A percentile compares a stretch with the other conserved stretches of the same genome.
Conservation (phyloP, 2,113 vertebrate species). For the Anarhynchus alexandrinus region DNA sequence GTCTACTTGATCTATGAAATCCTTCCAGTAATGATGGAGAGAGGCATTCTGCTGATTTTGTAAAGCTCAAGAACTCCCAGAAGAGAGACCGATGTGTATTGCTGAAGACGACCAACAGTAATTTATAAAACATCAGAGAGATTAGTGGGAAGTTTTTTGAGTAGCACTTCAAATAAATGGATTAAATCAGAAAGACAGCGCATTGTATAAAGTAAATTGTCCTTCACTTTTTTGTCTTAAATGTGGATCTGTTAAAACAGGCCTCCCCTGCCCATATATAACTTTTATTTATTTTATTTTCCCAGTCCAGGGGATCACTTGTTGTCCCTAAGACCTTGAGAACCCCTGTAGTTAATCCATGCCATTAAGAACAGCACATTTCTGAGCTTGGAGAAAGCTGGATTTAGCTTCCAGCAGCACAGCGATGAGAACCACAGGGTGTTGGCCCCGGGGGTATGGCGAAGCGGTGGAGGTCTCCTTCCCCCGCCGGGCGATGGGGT, state of each 20-base stretch:
- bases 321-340: not conserved
- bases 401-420: not conserved
- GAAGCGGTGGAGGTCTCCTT: not conserved
- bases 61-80: not conserved
- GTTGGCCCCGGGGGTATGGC: rapidly evolving
- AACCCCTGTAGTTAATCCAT: not conserved
- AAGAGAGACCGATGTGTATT: not conserved
- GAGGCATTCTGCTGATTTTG: not conserved
- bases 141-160: not conserved
- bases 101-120: not conserved
- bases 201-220: not conserved
- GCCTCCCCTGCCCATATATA: not conserved
- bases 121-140: not conserved
- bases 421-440: rapidly evolving
- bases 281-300: not conserved
- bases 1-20: not conserved
- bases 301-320: not conserved
- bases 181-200: not conserved
- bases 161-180: not conserved
- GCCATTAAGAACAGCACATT: not conserved
- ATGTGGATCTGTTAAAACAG: not conserved
- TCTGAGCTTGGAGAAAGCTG: not conserved
- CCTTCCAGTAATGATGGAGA: not conserved
- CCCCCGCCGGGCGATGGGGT: not conserved
- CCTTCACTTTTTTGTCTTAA: not conserved